Percentiles rank a stretch among this genome's conserved stretches.
These are phyloP conservation scores for Noctua fimbriata DNA, from an alignment of 2,888 invertebrate species.

Conservation along the genomic window DNA sequence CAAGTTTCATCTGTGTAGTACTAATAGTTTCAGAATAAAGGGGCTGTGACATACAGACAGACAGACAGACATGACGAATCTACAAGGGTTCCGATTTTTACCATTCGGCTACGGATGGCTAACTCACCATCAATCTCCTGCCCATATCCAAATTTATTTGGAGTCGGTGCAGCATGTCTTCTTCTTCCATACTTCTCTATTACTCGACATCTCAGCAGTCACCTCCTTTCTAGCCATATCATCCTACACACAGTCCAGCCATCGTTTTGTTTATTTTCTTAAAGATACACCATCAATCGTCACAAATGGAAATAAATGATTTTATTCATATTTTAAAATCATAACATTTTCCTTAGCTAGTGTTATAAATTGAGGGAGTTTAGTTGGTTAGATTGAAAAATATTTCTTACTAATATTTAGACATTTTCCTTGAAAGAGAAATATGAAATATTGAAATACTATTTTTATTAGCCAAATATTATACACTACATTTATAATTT, in stretches of 20 bases:
- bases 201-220: background rate
- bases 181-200: background rate
- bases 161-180: background rate
- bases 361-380: slow-evolving; percentile 37
- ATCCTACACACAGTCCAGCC: background rate
- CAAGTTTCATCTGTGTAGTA: too few relatives aligned
- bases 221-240: background rate
- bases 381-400: slow-evolving; percentile 29
- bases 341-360: slow-evolving; percentile 8
- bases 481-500: too few relatives aligned
- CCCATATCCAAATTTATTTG: too few relatives aligned
- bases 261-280: too few relatives aligned
- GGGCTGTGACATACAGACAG: too few relatives aligned
- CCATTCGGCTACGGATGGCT: too few relatives aligned
- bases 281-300: background rate
- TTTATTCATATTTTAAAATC: background rate
- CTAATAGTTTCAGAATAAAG: too few relatives aligned
- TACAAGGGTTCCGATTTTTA: too few relatives aligned
- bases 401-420: slow-evolving; percentile 12
- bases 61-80: too few relatives aligned
- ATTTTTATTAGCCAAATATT: too few relatives aligned
- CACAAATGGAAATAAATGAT: slow-evolving; percentile 4
- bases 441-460: slow-evolving; percentile 18
- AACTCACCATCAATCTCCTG: too few relatives aligned
- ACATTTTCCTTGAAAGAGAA: slow-evolving; percentile 20